Evolutionary conservation across 1,140 invertebrate genomes (phyloP).

Genomic region (Drosophila kohkoa): DNA sequence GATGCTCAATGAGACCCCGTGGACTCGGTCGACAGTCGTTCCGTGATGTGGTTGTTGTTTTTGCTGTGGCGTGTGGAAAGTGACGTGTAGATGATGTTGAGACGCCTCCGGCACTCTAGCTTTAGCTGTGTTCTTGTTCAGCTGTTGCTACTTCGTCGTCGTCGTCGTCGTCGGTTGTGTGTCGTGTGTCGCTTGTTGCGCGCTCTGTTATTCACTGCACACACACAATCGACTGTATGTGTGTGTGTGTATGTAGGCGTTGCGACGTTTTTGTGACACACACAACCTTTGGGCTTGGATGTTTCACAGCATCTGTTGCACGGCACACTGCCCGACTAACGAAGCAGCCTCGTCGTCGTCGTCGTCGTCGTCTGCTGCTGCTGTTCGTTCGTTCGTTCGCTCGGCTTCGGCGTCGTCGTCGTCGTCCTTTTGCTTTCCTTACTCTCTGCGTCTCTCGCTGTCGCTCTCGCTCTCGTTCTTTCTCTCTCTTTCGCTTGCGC

Average conservation of each 20-base stretch:
- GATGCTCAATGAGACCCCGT: neutral
- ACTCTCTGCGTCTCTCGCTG: too few species aligned
- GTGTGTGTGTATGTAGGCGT: neutral
- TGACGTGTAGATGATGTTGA: neutral
- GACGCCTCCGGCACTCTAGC: too few species aligned
- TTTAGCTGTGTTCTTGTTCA: neutral
- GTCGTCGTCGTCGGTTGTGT: slow-evolving; percentile 4
- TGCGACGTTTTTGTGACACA: slow-evolving; percentile 38
- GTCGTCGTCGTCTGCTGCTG: neutral
- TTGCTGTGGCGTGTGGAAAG: neutral
- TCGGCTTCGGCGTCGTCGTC: neutral
- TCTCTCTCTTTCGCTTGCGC: neutral
- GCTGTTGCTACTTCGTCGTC: slow-evolving; percentile 2
- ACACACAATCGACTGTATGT: neutral
- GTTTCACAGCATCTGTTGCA: slow-evolving; percentile 81
- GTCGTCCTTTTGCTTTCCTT: neutral
- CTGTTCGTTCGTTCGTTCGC: neutral
- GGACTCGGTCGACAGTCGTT: slow-evolving; percentile 6
- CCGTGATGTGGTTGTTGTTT: too few species aligned
- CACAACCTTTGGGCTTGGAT: slow-evolving; percentile 76
- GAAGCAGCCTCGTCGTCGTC: slow-evolving; percentile 58
- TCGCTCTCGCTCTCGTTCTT: too few species aligned
- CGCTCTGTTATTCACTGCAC: neutral
- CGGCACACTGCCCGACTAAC: slow-evolving; percentile 59
- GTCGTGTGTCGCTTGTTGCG: slow-evolving; percentile 4